Evolutionary conservation across 1,140 invertebrate genomes (phyloP).

Genomic region (Hermatobates lingyangjiaoensis): DNA sequence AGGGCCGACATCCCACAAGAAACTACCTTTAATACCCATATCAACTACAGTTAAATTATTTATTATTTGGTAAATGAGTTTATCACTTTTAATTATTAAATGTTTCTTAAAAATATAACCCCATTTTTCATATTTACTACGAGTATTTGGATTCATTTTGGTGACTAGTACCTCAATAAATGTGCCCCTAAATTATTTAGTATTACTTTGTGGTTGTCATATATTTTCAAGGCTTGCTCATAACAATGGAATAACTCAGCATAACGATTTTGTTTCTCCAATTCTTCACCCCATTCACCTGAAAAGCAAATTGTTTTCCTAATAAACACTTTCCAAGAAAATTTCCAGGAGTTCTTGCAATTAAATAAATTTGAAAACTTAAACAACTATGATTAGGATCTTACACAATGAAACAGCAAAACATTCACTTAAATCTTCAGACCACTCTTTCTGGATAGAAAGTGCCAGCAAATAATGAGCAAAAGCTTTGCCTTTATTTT

Average conservation of each 20-base stretch:
- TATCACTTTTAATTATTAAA: constrained; percentile 3
- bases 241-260: constrained; percentile 25
- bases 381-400: constrained; percentile 1
- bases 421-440: constrained; percentile 21
- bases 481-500: constrained; percentile 23
- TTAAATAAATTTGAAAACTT: background rate
- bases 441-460: constrained; percentile 21
- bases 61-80: constrained; percentile 6
- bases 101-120: constrained; percentile 4
- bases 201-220: constrained; percentile 22
- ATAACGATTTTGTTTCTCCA: constrained; percentile 12
- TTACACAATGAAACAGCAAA: constrained; percentile 21
- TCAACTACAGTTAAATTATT: constrained; percentile 13
- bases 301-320: constrained; percentile 3
- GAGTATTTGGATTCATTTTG: background rate
- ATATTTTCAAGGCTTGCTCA: constrained; percentile 25
- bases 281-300: constrained; percentile 23
- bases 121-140: background rate
- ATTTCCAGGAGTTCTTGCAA: background rate
- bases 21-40: constrained; percentile 15
- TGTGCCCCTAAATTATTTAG: constrained; percentile 22
- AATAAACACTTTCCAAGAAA: background rate
- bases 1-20: constrained; percentile 16
- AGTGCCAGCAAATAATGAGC: constrained; percentile 24
- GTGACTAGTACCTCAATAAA: constrained; percentile 23